These are phyloP conservation scores for Choristoneura fumiferana DNA, from an alignment of 1,140 invertebrate genomes.

Conservation along the genomic window DNA sequence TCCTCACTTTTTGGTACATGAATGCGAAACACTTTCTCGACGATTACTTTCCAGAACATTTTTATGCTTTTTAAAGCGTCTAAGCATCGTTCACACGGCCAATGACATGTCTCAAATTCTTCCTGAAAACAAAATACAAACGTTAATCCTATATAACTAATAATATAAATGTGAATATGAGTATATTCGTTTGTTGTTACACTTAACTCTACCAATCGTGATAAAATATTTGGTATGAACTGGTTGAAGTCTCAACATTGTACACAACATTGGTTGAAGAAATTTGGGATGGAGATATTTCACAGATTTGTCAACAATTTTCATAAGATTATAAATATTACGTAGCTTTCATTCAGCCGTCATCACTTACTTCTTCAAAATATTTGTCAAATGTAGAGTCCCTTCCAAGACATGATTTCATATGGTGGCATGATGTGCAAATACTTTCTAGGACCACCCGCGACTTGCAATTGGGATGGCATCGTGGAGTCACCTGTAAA, in stretches of 20 bases:
- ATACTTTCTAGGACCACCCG: constrained; percentile 60
- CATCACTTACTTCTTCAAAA: constrained; percentile 55
- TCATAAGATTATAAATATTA: too few relatives aligned
- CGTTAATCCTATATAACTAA: too few relatives aligned
- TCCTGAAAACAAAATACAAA: constrained; percentile 48
- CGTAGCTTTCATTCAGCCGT: too few relatives aligned
- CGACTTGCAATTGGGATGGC: constrained; percentile 61
- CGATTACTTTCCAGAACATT: constrained; percentile 67
- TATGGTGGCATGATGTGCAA: constrained; percentile 54
- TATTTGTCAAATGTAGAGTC: constrained; percentile 53
- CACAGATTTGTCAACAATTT: too few relatives aligned
- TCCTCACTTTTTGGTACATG: constrained; percentile 38
- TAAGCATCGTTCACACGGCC: constrained; percentile 67
- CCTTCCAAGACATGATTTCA: constrained; percentile 55
- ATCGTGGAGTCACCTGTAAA: constrained; percentile 47
- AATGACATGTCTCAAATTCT: constrained; percentile 62
- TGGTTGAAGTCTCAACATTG: too few relatives aligned
- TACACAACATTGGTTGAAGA: too few relatives aligned
- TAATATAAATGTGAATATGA: background rate
- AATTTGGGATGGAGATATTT: too few relatives aligned
- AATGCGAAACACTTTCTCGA: constrained; percentile 58
- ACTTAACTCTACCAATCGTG: too few relatives aligned
- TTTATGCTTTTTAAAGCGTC: constrained; percentile 64
- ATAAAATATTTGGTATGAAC: too few relatives aligned
- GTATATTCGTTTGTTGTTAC: background rate